Percentiles rank a stretch among this genome's conserved stretches.
Conservation (phyloP, 2,113 vertebrate genomes). For the Pygathrix nemaeus region DNA sequence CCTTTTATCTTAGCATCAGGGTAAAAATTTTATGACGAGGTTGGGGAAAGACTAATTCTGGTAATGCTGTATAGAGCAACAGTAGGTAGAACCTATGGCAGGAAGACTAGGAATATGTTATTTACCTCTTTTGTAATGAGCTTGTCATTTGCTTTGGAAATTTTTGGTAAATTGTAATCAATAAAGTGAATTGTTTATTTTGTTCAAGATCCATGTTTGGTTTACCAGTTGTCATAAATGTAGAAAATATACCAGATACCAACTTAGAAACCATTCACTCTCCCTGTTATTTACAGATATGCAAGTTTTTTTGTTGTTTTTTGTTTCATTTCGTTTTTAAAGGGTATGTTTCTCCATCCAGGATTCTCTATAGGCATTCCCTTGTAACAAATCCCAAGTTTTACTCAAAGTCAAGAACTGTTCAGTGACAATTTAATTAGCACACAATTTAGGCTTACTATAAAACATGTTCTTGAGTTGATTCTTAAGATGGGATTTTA, state of each 20-base stretch:
- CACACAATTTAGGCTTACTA: neutral
- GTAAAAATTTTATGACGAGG: neutral
- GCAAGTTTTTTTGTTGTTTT: neutral
- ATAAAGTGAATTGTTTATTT: neutral
- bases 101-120: neutral
- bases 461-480: neutral
- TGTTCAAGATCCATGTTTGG: constrained; percentile 7
- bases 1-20: neutral
- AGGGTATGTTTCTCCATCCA: neutral
- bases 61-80: neutral
- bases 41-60: neutral
- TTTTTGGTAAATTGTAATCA: constrained; percentile 25
- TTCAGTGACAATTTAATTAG: neutral
- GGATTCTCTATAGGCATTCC: neutral
- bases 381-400: neutral
- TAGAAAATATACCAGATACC: neutral
- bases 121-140: neutral
- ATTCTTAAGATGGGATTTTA: constrained; percentile 11
- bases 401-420: neutral
- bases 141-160: neutral
- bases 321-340: neutral
- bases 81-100: neutral
- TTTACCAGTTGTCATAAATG: neutral
- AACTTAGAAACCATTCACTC: neutral
- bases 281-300: neutral